Conservation (phyloP, 2,888 invertebrate species). For the Polietes domitor region DNA sequence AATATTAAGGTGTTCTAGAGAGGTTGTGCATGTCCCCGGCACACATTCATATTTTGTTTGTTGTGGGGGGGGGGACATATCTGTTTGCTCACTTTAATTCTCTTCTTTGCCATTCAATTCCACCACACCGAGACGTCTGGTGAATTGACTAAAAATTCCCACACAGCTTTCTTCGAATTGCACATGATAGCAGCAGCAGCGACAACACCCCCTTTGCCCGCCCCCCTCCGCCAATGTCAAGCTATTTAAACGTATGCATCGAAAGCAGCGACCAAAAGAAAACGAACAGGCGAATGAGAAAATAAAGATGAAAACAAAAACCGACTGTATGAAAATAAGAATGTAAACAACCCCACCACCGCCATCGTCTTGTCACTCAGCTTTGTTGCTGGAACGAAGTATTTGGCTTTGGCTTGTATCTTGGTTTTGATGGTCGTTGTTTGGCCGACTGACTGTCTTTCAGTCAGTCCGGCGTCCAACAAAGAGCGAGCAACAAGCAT, state of each 20-base stretch:
- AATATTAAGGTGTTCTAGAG: no score
- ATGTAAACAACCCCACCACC: conserved; percentile 55
- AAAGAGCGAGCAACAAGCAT: neutral
- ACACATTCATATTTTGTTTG: no score
- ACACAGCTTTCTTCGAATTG: conserved; percentile 48
- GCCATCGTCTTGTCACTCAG: conserved; percentile 18
- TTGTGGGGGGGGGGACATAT: no score
- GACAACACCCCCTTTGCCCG: neutral
- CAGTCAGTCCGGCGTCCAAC: neutral
- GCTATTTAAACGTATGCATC: conserved; percentile 20
- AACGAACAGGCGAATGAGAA: conserved; percentile 47
- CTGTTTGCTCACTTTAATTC: neutral
- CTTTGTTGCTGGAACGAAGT: neutral
- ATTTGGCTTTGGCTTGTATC: conserved; percentile 34
- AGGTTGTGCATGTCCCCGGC: no score
- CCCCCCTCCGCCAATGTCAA: conserved; percentile 33
- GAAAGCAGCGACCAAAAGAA: neutral
- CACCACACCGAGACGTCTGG: neutral
- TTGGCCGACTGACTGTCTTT: conserved; percentile 41
- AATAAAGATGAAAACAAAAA: conserved; percentile 61
- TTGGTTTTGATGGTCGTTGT: conserved; percentile 13
- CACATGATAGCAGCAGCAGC: conserved; percentile 26
- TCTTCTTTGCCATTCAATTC: conserved; percentile 10
- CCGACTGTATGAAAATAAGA: conserved; percentile 44
- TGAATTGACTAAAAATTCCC: conserved; percentile 20